Evolutionary conservation across 1,140 invertebrate genomes (phyloP).

Genomic region (Hesperophylax magnus): DNA sequence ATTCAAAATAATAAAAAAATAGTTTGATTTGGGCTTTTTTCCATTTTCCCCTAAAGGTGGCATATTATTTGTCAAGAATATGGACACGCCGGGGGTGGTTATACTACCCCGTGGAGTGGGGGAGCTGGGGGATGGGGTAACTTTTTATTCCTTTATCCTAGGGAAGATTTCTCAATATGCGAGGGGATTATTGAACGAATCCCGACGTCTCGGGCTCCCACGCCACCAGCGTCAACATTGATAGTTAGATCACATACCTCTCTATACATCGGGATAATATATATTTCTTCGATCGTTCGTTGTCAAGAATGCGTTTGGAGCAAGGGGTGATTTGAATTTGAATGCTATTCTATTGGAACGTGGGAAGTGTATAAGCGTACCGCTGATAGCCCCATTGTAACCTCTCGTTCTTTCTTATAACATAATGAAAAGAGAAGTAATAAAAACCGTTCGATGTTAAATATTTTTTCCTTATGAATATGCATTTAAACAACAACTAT

Average conservation of each 20-base stretch:
- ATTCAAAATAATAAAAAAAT: neutral
- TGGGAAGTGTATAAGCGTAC: too few species aligned
- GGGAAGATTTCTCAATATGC: slow-evolving; percentile 17
- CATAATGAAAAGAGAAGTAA: too few species aligned
- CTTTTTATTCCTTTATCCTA: slow-evolving; percentile 11
- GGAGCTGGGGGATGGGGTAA: neutral
- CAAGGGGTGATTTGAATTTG: too few species aligned
- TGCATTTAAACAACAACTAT: too few species aligned
- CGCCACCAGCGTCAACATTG: neutral
- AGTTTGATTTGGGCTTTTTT: neutral
- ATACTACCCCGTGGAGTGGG: neutral
- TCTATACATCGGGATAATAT: neutral
- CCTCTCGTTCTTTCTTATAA: too few species aligned
- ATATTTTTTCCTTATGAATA: too few species aligned
- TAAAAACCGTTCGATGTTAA: too few species aligned
- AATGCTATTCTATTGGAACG: too few species aligned
- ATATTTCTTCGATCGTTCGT: too few species aligned
- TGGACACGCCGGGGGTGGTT: neutral
- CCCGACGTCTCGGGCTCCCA: neutral
- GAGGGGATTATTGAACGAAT: slow-evolving; percentile 29
- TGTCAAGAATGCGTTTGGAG: too few species aligned
- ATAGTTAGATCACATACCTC: slow-evolving; percentile 3
- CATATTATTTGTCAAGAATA: neutral
- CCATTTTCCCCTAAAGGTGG: neutral
- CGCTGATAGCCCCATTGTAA: too few species aligned